Evolutionary conservation across 2,113 vertebrate species (phyloP), one percentile per base, ranked within the genome.

Genomic region (Orthonyx spaldingii): DNA sequence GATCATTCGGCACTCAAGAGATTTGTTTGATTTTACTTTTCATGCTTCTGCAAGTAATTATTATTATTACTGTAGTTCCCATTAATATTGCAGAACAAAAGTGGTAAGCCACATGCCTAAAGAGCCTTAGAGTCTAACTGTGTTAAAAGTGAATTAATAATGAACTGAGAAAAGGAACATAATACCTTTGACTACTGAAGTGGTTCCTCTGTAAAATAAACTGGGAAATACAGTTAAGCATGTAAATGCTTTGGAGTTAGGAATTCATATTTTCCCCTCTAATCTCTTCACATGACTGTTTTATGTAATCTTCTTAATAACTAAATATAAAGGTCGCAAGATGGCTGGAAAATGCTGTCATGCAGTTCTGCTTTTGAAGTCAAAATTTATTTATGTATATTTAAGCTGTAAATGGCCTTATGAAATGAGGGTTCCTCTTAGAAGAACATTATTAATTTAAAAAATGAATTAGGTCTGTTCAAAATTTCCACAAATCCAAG

Each of bases 391-490:
- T 94, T 92, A 64, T 95, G 94, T 94, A 55, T 95, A 72, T 91
- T 97, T 91, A 93, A 97, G 56, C 81, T 57, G 47, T 84, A 83
- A 95, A 94, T 93, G 90, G 79, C 72, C 68, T 91, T 72, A 85
- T 37, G 57, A 84, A 96, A 89, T 72, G 72, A 96, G n/a, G n/a
- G 32, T 59, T 84, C 7, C 60, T 93, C 59, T 52, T 91, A 75
- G 76, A 76, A 92, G 87, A 75, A 90, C 74, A 77, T 94, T 91
- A 92, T 95, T 82, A 63, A 94, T 96, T 96, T 76, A 55, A 96
- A 85, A 97, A 96, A 94, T 95, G 39, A 92, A 96, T 96, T 95
- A 88, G n/a, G 57, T 92, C 89, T 89, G 33, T 90, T 96, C 57
- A 75, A 95, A 89, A 63, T 90, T 97, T 89, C 86, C 93, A 94